phyloP scores from a whole-genome alignment of 2,888 invertebrate genomes.

The Pseudococcus viburni region DNA sequence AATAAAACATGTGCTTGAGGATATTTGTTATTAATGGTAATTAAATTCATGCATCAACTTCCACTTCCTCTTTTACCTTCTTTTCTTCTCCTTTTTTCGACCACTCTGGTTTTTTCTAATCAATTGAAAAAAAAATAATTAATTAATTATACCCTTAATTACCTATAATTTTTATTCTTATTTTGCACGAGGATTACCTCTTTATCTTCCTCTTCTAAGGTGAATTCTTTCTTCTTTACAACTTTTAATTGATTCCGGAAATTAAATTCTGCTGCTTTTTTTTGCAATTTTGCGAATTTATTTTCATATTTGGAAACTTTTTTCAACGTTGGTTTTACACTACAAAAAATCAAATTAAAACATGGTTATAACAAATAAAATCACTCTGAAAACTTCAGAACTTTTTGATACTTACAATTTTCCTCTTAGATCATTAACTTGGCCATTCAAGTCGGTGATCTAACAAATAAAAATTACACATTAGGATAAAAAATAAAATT shows the following conservation, averaged over 20 bases:
- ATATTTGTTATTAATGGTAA: neutral
- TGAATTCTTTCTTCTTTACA: slow-evolving; percentile 99
- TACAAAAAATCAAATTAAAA: slow-evolving; percentile 71
- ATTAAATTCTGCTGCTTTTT: slow-evolving; percentile 97
- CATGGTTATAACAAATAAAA: neutral
- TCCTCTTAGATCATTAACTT: slow-evolving; percentile 99
- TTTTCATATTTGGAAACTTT: slow-evolving; percentile 99
- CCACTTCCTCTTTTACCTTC: too few species aligned
- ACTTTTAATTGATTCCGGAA: slow-evolving; percentile 99
- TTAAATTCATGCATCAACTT: too few species aligned
- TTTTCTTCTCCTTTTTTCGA: slow-evolving; percentile 90
- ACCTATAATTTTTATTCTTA: neutral
- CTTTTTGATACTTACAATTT: slow-evolving; percentile 96
- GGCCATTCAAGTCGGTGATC: slow-evolving; percentile 98
- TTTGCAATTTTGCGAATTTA: slow-evolving; percentile 98
- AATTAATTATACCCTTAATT: too few species aligned
- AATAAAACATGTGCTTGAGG: neutral
- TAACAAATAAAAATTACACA: slow-evolving; percentile 72
- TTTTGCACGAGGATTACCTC: slow-evolving; percentile 77
- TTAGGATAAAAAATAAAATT: neutral
- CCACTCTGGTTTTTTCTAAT: slow-evolving; percentile 95
- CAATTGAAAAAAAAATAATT: slow-evolving; percentile 71
- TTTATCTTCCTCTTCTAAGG: slow-evolving; percentile 97
- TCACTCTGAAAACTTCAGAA: neutral
- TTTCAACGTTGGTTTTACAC: slow-evolving; percentile 98